Percentiles rank a stretch among this genome's conserved stretches.
phyloP scores from a whole-genome alignment of 2,113 vertebrate species.

The Platysternon megacephalum region DNA sequence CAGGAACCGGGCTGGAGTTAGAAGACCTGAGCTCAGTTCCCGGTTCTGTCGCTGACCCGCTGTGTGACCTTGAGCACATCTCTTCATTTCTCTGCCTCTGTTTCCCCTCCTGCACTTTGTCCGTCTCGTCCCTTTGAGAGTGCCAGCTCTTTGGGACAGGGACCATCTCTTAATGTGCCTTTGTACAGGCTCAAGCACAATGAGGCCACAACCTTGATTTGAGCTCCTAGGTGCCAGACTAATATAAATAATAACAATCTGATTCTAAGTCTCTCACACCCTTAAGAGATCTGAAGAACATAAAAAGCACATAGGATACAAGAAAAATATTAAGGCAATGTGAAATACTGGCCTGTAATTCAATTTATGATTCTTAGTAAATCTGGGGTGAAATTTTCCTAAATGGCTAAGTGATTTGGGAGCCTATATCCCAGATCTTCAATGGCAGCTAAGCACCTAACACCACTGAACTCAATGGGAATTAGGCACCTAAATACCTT shows the following conservation, averaged over 20 bases:
- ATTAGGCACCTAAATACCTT: constrained; percentile 11
- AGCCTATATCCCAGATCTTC: constrained; percentile 1
- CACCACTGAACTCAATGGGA: neutral
- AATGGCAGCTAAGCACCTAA: neutral
- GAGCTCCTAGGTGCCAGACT: neutral
- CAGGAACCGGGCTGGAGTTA: neutral
- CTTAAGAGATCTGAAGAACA: neutral
- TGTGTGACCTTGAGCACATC: rapidly evolving
- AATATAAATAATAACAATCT: neutral
- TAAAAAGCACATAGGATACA: neutral
- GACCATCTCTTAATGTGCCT: neutral
- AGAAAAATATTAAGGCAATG: constrained; percentile 1
- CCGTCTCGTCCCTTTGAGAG: neutral
- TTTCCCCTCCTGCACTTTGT: neutral
- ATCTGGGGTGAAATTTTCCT: neutral
- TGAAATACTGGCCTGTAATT: constrained; percentile 56
- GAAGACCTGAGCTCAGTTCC: neutral
- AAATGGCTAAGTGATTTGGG: neutral
- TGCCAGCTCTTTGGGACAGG: constrained; percentile 4
- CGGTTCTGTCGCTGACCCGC: neutral
- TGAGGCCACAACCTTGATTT: neutral
- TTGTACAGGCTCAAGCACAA: neutral
- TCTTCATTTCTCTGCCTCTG: neutral
- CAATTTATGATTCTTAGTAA: constrained; percentile 5
- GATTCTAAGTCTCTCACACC: neutral